phyloP scores from a whole-genome alignment of 2,113 vertebrate genomes.

The Benthochromis sp. region DNA sequence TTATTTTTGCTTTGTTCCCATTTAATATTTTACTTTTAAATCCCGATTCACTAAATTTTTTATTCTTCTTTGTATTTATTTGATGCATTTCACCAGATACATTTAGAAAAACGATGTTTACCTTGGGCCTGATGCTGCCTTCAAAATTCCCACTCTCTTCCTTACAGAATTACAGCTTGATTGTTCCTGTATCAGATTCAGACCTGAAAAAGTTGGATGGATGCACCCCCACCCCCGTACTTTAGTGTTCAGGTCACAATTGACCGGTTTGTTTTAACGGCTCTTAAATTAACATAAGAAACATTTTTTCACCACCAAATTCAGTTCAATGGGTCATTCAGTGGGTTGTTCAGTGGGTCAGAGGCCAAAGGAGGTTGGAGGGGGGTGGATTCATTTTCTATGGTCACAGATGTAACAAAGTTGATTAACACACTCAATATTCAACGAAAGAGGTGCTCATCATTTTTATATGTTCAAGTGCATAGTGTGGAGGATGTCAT shows the following conservation, averaged over 20 bases:
- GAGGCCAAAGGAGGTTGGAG: background rate
- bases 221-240: accelerated
- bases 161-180: background rate
- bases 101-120: background rate
- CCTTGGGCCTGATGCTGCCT: background rate
- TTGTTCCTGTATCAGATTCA: background rate
- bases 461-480: background rate
- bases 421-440: background rate
- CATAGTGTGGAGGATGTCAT: background rate
- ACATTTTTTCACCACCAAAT: background rate
- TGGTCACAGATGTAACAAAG: background rate
- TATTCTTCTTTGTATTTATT: background rate
- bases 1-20: background rate
- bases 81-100: background rate
- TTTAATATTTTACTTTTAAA: background rate
- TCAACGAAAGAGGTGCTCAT: background rate
- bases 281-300: background rate
- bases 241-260: background rate
- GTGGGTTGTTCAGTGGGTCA: background rate
- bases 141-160: background rate
- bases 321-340: background rate
- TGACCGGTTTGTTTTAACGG: background rate
- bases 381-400: background rate
- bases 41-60: background rate
- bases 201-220: background rate